Conservation (phyloP, 2,113 vertebrate species). For the Dascyllus trimaculatus region DNA sequence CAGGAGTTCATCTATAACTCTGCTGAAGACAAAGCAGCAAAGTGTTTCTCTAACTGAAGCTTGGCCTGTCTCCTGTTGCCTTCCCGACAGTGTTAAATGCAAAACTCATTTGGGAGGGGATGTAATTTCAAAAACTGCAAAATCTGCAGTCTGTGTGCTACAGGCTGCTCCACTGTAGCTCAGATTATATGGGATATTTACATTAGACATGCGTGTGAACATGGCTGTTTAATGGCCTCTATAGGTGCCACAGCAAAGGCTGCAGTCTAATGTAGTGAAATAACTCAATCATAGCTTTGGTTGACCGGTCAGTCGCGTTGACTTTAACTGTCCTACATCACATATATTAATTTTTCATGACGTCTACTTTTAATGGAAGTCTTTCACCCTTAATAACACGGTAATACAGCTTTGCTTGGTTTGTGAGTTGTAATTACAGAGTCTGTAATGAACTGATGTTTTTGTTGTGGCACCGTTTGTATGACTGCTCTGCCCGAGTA, state of each 20-base stretch:
- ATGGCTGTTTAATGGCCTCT: constrained; percentile 2
- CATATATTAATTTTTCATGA: constrained; percentile 19
- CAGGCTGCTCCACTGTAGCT: constrained; percentile 14
- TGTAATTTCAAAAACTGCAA: constrained; percentile 26
- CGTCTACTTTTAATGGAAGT: neutral
- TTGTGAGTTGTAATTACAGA: constrained; percentile 54
- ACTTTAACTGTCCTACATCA: constrained; percentile 25
- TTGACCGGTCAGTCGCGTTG: neutral
- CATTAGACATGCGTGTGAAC: constrained; percentile 17
- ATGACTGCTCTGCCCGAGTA: constrained; percentile 37
- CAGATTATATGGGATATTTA: constrained; percentile 28
- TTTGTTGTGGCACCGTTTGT: constrained; percentile 52
- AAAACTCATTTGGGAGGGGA: neutral
- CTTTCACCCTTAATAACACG: constrained; percentile 8
- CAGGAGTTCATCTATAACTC: constrained; percentile 24
- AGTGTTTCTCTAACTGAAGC: neutral
- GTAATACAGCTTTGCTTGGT: constrained; percentile 24
- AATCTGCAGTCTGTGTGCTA: neutral
- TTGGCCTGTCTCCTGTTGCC: neutral
- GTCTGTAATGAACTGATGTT: constrained; percentile 58
- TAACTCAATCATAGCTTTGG: constrained; percentile 40
- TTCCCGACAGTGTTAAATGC: constrained; percentile 18
- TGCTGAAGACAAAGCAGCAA: neutral
- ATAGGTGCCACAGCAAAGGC: constrained; percentile 11
- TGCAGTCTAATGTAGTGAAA: constrained; percentile 11